These are phyloP conservation scores for Bhutanitis thaidina DNA, from an alignment of 2,888 invertebrate species.

Conservation along the genomic window DNA sequence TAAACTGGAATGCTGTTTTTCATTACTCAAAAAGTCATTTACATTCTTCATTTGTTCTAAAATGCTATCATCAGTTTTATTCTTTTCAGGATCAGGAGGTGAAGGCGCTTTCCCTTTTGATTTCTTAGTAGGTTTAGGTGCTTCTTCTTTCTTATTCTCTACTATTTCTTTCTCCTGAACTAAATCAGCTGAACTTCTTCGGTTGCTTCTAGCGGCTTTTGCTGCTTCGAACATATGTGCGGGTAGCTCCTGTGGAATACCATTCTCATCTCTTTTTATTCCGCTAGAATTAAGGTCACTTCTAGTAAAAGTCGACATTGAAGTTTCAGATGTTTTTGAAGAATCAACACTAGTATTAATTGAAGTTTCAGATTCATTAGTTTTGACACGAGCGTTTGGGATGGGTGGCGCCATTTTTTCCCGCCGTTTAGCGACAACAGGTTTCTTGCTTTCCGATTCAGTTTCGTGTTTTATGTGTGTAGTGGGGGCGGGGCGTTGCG, in stretches of 20 bases:
- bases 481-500: constrained; percentile 49
- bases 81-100: constrained; percentile 80
- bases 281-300: constrained; percentile 78
- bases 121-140: constrained; percentile 72
- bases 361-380: constrained; percentile 57
- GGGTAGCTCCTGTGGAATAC: constrained; percentile 85
- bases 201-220: constrained; percentile 83
- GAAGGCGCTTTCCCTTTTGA: constrained; percentile 87
- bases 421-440: constrained; percentile 74
- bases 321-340: constrained; percentile 54
- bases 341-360: constrained; percentile 40
- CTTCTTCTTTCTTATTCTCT: constrained; percentile 56
- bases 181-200: constrained; percentile 75
- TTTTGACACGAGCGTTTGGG: constrained; percentile 65
- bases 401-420: constrained; percentile 74
- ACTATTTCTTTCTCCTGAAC: constrained; percentile 51
- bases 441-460: constrained; percentile 67
- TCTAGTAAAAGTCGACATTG: constrained; percentile 49
- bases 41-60: constrained; percentile 64
- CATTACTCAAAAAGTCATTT: constrained; percentile 62
- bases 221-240: constrained; percentile 86
- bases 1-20: constrained; percentile 65
- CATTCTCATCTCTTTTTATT: constrained; percentile 79
- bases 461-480: constrained; percentile 75
- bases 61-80: constrained; percentile 72